These are phyloP conservation scores for Lacanobia oleracea DNA, from an alignment of 2,888 invertebrate species.

Conservation along the genomic window DNA sequence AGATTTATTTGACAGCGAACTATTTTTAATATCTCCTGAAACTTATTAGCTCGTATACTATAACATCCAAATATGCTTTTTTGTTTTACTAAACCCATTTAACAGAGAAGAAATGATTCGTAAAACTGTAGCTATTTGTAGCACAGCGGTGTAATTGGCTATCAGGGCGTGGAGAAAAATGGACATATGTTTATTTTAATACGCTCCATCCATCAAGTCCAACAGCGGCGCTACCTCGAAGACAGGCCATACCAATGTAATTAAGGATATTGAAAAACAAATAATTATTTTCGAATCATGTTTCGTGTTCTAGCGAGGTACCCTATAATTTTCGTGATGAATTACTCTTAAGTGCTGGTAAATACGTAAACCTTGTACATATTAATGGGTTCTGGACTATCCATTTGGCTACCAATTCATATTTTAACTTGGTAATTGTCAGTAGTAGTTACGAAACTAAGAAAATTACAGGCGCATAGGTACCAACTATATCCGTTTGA, in stretches of 20 bases:
- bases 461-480: constrained; percentile 6
- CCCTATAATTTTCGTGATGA: constrained; percentile 56
- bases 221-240: constrained; percentile 64
- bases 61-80: constrained; percentile 36
- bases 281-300: constrained; percentile 62
- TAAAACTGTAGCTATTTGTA: constrained; percentile 74
- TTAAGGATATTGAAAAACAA: constrained; percentile 63
- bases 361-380: constrained; percentile 43
- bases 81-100: constrained; percentile 55
- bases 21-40: constrained; percentile 48
- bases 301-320: constrained; percentile 50
- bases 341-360: constrained; percentile 55
- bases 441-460: constrained; percentile 10
- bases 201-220: constrained; percentile 74
- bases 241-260: constrained; percentile 61
- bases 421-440: constrained; percentile 38
- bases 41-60: constrained; percentile 50
- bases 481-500: not conserved
- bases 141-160: constrained; percentile 73
- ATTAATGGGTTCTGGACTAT: constrained; percentile 47
- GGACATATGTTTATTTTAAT: constrained; percentile 78
- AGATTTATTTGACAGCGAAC: constrained; percentile 51
- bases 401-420: constrained; percentile 27
- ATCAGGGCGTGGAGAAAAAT: constrained; percentile 77
- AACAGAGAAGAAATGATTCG: constrained; percentile 68